Base-by-base conservation (phyloP, 2,113 vertebrate genomes). In the Urocitellus parryii region DNA sequence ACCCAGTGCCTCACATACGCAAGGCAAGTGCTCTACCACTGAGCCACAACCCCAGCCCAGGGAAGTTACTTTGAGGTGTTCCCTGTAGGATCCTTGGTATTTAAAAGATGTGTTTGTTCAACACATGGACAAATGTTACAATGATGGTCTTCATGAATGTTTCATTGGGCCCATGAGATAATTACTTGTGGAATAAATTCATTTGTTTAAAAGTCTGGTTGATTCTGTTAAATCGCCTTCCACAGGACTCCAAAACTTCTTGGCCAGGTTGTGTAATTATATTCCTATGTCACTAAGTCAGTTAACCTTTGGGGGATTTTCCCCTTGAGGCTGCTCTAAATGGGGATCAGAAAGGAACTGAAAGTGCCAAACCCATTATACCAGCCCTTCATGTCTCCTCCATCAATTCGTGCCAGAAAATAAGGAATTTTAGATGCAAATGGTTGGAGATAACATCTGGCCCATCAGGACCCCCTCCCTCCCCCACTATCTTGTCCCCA, bases 371-470 rank as follows among this genome's bases (percentile, higher is more conserved):
- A 13, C 51, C 56, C 94, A 77, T 85, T 45, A 88, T 14, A 14
- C 32, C n/a, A 78, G 32, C 51, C 56, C 61, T 81, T 72, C 86
- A 34, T 65, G 87, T 74, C 58, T 65, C 48, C 4, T 90, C 95
- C 81, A 88, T 97, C 87, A 97, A 77, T 95, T 77, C 53, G 73
- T 79, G 77, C 68, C 91, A 96, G 80, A 58, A 94, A 95, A 88
- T 51, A 68, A 96, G 77, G 88, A 61, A 84, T 96, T 97, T 95
- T 67, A 97, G 89, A 96, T 96, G 97, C 94, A 97, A 97, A 96
- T 91, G 68, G 74, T 42, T 27, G 72, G 39, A n/a, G 81, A 73
- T 83, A 92, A 92, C 96, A 96, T 92, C 96, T 97, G 96, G 94
- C 73, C 97, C 74, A 76, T 94, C 96, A 84, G 88, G 77, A 37